Conservation (phyloP, 2,888 invertebrate genomes). For the Mythimna lalbum region DNA sequence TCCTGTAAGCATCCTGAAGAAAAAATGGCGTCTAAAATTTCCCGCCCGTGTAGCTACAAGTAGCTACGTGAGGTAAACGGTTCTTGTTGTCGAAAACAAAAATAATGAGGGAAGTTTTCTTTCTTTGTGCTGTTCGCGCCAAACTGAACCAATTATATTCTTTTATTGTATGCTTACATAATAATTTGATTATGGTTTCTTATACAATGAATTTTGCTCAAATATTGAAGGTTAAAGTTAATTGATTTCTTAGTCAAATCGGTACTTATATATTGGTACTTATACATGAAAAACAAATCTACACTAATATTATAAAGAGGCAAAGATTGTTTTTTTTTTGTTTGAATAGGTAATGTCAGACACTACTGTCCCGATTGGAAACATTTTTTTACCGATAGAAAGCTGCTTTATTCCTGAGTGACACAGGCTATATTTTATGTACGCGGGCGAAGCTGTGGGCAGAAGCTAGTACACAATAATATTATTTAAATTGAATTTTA, state of each 20-base stretch:
- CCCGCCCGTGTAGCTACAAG: not conserved
- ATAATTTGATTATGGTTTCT: not conserved
- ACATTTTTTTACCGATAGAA: too few species aligned
- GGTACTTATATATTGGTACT: too few species aligned
- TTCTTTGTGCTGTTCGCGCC: conserved; percentile 8
- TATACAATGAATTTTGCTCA: conserved; percentile 1
- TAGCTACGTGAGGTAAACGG: too few species aligned
- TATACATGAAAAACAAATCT: not conserved
- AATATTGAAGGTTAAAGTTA: not conserved
- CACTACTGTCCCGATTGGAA: too few species aligned
- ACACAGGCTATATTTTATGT: too few species aligned
- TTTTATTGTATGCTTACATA: not conserved
- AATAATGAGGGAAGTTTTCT: conserved; percentile 38
- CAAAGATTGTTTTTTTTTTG: too few species aligned
- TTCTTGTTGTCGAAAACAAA: conserved; percentile 39
- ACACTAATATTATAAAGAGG: too few species aligned
- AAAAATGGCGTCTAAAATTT: not conserved
- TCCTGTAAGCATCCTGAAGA: conserved; percentile 25
- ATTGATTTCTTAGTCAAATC: too few species aligned
- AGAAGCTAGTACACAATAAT: too few species aligned
- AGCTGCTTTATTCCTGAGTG: too few species aligned
- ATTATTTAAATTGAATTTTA: not conserved
- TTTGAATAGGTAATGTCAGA: too few species aligned
- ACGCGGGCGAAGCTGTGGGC: too few species aligned
- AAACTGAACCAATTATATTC: not conserved